Base-by-base conservation (phyloP, 2,888 invertebrate genomes). In the Dasypogon diadema region DNA sequence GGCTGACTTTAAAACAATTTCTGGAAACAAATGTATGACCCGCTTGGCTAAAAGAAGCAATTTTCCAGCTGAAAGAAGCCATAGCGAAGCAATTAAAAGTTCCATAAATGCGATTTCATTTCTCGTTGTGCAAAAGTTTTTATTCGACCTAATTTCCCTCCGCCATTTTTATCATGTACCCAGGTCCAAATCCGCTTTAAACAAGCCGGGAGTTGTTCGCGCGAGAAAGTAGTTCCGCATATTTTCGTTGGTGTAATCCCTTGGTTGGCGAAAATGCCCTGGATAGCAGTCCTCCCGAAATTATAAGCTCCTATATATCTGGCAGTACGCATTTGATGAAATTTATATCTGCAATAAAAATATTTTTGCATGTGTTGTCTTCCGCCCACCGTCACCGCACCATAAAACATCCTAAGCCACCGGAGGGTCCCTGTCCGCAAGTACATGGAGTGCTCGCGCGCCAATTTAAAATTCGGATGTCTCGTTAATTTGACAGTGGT, bases 281-380 rank as follows among this genome's bases (percentile, higher is more conserved):
- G 70, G 12, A 10, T 24, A 10, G 37, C 26, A 10, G 10, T n/a
- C 16, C 51, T 34, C 14, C 10, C 21, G 54, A 46, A 46, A 16
- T 68, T 68, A 68, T 68, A 46, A 68, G 21, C 54, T 18, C 54
- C 34, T 70, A 54, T 54, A 54, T 54, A 70, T 70, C 70, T 70
- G 70, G 70, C 48, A 48, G 48, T 26, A 30, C 70, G 70, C 54
- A 70, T 70, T 70, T 70, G 54, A 70, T 70, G 70, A 70, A 70
- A 70, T 70, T 70, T 70, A 70, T 70, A 70, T 54, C 54, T 54
- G 70, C 70, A 70, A 70, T 70, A 70, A 70, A 70, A 70, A 70
- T 54, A 70, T 70, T 70, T 70, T 70, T 70, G 54, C 54, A 54
- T 54, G 54, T 70, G 70, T 54, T 70, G 70, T 54, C 70, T 70